A percentile compares a stretch with the other conserved stretches of the same genome.
Evolutionary conservation across 2,113 vertebrate species (phyloP).

Genomic region (Pelecanoides urinatrix): DNA sequence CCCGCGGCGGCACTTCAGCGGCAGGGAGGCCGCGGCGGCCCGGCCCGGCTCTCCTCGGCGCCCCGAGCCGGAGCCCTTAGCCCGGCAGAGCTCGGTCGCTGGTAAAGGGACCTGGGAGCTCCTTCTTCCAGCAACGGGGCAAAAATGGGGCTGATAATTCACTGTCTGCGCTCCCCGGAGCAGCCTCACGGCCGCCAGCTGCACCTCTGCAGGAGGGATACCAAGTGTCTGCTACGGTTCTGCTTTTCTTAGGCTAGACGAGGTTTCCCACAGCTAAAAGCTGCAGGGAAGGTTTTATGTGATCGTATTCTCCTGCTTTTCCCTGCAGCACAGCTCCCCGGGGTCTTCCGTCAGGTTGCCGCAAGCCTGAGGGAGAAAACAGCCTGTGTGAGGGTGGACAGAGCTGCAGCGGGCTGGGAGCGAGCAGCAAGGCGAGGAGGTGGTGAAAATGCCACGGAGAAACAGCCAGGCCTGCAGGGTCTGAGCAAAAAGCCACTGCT

Average conservation of each 20-base stretch:
- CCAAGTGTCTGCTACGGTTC: no score
- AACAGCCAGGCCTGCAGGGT: neutral
- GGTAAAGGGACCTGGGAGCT: neutral
- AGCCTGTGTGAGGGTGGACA: neutral
- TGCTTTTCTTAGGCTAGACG: neutral
- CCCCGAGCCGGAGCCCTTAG: neutral
- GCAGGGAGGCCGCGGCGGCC: neutral
- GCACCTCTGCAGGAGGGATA: no score
- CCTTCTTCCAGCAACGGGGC: neutral
- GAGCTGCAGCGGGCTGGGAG: neutral
- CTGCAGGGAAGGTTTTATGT: no score
- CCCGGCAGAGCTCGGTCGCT: neutral
- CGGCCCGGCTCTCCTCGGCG: neutral
- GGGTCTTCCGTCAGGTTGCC: neutral
- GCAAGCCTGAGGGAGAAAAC: neutral
- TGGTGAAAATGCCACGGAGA: neutral
- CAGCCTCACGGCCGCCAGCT: neutral
- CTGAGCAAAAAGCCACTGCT: neutral
- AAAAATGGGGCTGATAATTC: fast-evolving
- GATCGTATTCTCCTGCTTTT: neutral
- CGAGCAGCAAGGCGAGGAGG: neutral
- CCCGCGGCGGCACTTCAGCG: neutral
- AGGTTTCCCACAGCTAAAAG: neutral
- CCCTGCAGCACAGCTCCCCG: neutral
- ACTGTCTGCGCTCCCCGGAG: neutral